These are phyloP conservation scores for Osmerus eperlanus DNA, from an alignment of 2,113 vertebrate species.

Conservation along the genomic window DNA sequence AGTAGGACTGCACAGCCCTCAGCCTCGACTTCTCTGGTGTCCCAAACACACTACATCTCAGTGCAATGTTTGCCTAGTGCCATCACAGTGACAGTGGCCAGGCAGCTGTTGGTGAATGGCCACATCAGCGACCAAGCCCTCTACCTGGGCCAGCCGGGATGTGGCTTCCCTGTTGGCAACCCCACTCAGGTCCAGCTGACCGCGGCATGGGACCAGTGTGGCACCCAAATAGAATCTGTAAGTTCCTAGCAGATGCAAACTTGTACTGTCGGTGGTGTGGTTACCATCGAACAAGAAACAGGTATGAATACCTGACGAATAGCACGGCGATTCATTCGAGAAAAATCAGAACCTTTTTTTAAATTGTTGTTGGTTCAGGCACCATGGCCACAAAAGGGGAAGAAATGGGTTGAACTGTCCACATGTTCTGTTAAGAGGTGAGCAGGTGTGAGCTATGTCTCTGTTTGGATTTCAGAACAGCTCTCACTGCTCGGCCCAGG, in stretches of 20 bases:
- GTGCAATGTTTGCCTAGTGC: slow-evolving; percentile 72
- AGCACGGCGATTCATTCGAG: too few relatives aligned
- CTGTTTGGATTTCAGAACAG: slow-evolving; percentile 73
- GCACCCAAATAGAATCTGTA: slow-evolving; percentile 69
- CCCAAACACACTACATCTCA: slow-evolving; percentile 23
- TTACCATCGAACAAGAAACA: too few relatives aligned
- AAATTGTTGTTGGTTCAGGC: too few relatives aligned
- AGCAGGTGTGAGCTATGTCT: background rate
- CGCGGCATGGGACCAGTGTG: slow-evolving; percentile 75
- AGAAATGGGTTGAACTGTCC: background rate
- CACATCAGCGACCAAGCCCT: slow-evolving; percentile 70
- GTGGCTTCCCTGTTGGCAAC: slow-evolving; percentile 70
- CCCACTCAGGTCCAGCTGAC: slow-evolving; percentile 71
- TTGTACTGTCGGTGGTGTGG: background rate
- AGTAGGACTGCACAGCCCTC: background rate
- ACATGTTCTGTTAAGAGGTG: background rate
- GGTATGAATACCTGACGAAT: too few relatives aligned
- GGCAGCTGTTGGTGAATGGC: slow-evolving; percentile 66
- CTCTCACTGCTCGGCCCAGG: slow-evolving; percentile 69
- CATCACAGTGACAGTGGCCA: slow-evolving; percentile 71
- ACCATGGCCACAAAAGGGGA: too few relatives aligned
- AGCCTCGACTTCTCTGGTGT: background rate
- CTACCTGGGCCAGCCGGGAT: slow-evolving; percentile 75
- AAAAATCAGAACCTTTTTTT: too few relatives aligned
- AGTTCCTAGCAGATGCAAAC: slow-evolving; percentile 39